phyloP scores from a whole-genome alignment of 2,113 vertebrate species.

The Crotalus horridus region DNA sequence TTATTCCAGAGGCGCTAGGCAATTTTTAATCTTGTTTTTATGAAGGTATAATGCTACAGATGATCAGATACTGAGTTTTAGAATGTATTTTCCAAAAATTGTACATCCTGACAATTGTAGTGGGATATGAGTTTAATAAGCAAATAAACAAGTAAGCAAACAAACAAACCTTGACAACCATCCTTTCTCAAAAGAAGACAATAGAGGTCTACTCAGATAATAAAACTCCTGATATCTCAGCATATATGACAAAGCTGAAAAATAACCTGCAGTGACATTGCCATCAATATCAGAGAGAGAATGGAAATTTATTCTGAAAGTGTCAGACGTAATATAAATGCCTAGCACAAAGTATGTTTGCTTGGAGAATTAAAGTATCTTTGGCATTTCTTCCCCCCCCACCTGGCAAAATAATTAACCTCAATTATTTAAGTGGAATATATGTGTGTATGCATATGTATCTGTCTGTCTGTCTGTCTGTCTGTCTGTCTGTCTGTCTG shows the following conservation, averaged over 20 bases:
- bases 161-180: neutral
- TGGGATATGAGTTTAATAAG: neutral
- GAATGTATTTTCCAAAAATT: neutral
- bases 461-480: no score
- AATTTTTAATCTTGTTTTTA: neutral
- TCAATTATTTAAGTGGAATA: neutral
- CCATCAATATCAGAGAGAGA: neutral
- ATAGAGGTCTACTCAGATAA: neutral
- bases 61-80: neutral
- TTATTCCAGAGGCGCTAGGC: neutral
- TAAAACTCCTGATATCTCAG: neutral
- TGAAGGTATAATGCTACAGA: neutral
- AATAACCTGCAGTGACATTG: neutral
- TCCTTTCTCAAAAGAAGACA: neutral
- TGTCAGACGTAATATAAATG: neutral
- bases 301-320: neutral
- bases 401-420: neutral
- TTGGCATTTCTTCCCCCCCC: no score
- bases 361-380: neutral
- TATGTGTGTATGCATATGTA: no score
- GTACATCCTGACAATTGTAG: neutral
- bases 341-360: neutral
- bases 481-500: no score
- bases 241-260: neutral
- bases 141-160: neutral